phyloP scores from a whole-genome alignment of 2,888 invertebrate genomes.

The Cistogaster globosa region DNA sequence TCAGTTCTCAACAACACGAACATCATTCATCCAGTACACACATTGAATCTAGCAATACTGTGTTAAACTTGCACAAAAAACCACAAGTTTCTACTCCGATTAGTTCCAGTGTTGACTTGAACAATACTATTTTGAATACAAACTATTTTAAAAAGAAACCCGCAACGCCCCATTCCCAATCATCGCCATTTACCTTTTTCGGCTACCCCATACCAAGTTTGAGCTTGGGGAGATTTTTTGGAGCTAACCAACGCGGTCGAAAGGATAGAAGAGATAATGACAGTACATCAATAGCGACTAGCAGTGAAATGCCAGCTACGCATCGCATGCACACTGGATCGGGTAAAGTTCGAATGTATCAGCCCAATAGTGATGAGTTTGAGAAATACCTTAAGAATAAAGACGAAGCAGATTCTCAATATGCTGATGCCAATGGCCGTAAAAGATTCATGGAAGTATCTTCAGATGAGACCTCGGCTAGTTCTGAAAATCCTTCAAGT shows the following conservation, averaged over 20 bases:
- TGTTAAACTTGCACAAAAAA: conserved; percentile 78
- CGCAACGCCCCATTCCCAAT: conserved; percentile 61
- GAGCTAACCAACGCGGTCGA: conserved; percentile 81
- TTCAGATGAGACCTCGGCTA: conserved; percentile 78
- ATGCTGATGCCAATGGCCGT: conserved; percentile 74
- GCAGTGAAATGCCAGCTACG: conserved; percentile 76
- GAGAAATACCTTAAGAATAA: conserved; percentile 80
- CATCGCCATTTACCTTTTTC: conserved; percentile 90
- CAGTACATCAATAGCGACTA: conserved; percentile 9
- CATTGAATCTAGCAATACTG: conserved; percentile 77
- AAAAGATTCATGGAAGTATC: conserved; percentile 74
- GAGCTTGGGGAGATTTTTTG: conserved; percentile 87
- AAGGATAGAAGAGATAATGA: conserved; percentile 78
- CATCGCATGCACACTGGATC: conserved; percentile 77
- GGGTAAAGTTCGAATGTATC: conserved; percentile 81
- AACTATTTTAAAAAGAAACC: conserved; percentile 81
- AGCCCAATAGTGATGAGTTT: conserved; percentile 81
- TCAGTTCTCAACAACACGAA: conserved; percentile 37
- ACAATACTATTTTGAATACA: conserved; percentile 82
- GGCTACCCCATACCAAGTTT: conserved; percentile 91
- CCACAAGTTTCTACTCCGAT: conserved; percentile 81
- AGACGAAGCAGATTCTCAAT: conserved; percentile 72
- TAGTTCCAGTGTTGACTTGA: conserved; percentile 85
- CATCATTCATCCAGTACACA: conserved; percentile 39
- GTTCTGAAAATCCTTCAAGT: conserved; percentile 78